A percentile compares a stretch with the other conserved stretches of the same genome.
These are phyloP conservation scores for fruit fly (Drosophila melanogaster) DNA, from an alignment of 1,140 invertebrate species.

Conservation along the genomic window DNA sequence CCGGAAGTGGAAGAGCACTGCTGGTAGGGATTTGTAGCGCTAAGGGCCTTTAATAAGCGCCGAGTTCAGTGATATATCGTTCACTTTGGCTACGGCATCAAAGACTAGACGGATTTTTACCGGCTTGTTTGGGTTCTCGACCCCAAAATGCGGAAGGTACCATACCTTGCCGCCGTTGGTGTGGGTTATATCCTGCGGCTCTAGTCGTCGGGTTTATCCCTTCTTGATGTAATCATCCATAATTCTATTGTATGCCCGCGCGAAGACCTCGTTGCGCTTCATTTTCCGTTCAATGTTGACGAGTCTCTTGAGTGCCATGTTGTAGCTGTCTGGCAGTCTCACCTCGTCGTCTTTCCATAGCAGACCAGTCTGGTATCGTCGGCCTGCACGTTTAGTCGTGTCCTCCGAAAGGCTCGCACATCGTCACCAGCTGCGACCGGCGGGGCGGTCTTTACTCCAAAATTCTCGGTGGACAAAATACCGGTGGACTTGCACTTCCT, in stretches of 20 bases:
- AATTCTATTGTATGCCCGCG: not conserved
- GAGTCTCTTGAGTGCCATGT: constrained; percentile 1
- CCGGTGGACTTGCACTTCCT: too few relatives aligned
- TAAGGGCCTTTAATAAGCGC: not conserved
- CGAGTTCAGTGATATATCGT: too few relatives aligned
- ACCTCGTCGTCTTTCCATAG: not conserved
- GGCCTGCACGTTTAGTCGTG: not conserved
- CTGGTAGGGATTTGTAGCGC: not conserved
- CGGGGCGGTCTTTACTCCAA: too few relatives aligned
- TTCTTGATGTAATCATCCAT: not conserved
- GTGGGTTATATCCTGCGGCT: not conserved
- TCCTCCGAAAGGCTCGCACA: too few relatives aligned
- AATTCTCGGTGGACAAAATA: too few relatives aligned
- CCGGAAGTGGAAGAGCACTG: not conserved
- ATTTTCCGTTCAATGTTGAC: not conserved
- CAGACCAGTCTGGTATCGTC: not conserved
- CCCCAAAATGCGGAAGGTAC: constrained; percentile 6
- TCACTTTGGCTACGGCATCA: too few relatives aligned
- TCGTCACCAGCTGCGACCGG: too few relatives aligned
- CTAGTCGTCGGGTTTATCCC: not conserved
- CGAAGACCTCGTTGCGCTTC: not conserved
- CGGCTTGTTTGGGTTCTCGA: not conserved
- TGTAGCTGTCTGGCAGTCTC: not conserved
- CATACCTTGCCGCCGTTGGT: not conserved
- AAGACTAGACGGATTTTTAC: too few relatives aligned